phyloP scores from a whole-genome alignment of 2,888 invertebrate genomes.

The Trimorus sp. region DNA sequence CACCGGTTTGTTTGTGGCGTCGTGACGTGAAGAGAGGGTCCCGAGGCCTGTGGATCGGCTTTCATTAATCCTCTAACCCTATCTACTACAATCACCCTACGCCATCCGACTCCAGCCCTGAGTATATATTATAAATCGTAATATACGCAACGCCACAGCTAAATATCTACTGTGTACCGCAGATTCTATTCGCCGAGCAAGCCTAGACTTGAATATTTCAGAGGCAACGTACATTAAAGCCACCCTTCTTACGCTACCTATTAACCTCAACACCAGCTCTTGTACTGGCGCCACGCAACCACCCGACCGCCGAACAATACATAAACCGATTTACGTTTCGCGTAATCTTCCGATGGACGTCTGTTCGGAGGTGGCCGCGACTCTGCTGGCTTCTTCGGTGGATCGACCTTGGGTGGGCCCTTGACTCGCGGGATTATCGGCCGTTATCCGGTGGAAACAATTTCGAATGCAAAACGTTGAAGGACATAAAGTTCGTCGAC shows the following conservation, averaged over 20 bases:
- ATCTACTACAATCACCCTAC: constrained; percentile 70
- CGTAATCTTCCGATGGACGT: constrained; percentile 61
- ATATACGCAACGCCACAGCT: constrained; percentile 75
- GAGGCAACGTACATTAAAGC: constrained; percentile 79
- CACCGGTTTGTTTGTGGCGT: constrained; percentile 76
- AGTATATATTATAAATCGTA: constrained; percentile 79
- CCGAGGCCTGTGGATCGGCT: constrained; percentile 77
- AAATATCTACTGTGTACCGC: constrained; percentile 76
- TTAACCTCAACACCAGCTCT: constrained; percentile 78
- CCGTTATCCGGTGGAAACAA: constrained; percentile 58
- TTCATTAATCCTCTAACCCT: constrained; percentile 81
- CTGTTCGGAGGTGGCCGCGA: constrained; percentile 40
- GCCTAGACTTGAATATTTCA: constrained; percentile 81
- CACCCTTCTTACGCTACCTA: constrained; percentile 80
- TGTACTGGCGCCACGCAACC: constrained; percentile 61
- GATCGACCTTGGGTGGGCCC: constrained; percentile 3
- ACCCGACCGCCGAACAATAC: constrained; percentile 72
- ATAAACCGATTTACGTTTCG: constrained; percentile 73
- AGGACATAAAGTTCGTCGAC: constrained; percentile 58
- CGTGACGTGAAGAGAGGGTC: constrained; percentile 74
- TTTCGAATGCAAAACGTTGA: constrained; percentile 60
- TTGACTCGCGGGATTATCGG: constrained; percentile 37
- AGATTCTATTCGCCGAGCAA: constrained; percentile 75
- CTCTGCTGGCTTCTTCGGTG: constrained; percentile 17
- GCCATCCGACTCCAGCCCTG: constrained; percentile 65